phyloP scores from a whole-genome alignment of 2,888 invertebrate genomes.

The Agonum fuliginosum region DNA sequence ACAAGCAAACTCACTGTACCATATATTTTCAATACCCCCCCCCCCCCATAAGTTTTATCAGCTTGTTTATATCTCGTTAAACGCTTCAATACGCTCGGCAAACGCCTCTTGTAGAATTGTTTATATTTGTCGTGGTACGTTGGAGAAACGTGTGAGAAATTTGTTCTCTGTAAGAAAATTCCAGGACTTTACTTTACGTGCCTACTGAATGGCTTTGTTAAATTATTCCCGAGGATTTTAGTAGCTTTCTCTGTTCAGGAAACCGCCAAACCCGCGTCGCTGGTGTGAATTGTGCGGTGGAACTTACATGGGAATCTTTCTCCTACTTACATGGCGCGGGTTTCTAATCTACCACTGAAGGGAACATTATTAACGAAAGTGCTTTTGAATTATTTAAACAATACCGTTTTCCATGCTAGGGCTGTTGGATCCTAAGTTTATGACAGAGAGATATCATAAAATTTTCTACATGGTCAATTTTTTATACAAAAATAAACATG shows the following conservation, averaged over 20 bases:
- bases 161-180: slow-evolving; percentile 5
- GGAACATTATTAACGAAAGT: slow-evolving; percentile 8
- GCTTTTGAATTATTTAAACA: slow-evolving; percentile 20
- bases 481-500: no score
- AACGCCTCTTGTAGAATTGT: slow-evolving; percentile 6
- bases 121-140: slow-evolving; percentile 26
- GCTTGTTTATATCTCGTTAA: not conserved
- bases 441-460: no score
- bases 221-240: slow-evolving; percentile 55
- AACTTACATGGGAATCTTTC: slow-evolving; percentile 1
- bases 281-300: slow-evolving; percentile 4
- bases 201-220: slow-evolving; percentile 51
- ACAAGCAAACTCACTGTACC: no score
- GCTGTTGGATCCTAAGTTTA: no score
- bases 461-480: no score
- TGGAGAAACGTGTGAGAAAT: slow-evolving; percentile 39
- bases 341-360: slow-evolving; percentile 31
- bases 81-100: not conserved
- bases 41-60: no score
- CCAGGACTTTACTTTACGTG: slow-evolving; percentile 44
- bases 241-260: slow-evolving; percentile 47
- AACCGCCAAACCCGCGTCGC: slow-evolving; percentile 19
- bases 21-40: no score
- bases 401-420: no score
- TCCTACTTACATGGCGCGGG: slow-evolving; percentile 1